Conservation (phyloP, 1,140 invertebrate genomes). For the Leptinotarsa texana region DNA sequence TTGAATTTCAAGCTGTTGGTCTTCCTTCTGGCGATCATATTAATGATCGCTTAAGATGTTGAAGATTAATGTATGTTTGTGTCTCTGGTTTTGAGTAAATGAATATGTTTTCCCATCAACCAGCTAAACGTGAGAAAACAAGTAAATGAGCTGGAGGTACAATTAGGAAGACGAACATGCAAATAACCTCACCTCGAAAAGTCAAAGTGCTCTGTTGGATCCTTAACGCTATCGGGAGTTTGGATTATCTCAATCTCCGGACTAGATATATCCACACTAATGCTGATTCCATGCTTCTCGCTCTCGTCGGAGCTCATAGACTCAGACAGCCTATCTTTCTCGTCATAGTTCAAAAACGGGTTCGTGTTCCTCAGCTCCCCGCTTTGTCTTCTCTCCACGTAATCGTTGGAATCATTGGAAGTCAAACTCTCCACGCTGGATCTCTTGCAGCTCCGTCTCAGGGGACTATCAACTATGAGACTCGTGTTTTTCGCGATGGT, state of each 20-base stretch:
- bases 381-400: constrained; percentile 36
- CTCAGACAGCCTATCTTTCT: constrained; percentile 38
- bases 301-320: constrained; percentile 46
- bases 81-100: too few species aligned
- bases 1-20: too few species aligned
- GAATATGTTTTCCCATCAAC: too few species aligned
- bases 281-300: constrained; percentile 58
- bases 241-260: constrained; percentile 67
- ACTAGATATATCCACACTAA: constrained; percentile 66
- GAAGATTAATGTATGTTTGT: too few species aligned
- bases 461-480: constrained; percentile 41
- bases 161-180: too few species aligned
- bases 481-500: constrained; percentile 85
- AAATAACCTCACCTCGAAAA: constrained; percentile 54
- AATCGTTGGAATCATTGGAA: constrained; percentile 49
- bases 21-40: too few species aligned
- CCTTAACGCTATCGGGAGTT: constrained; percentile 61
- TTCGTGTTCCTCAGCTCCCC: constrained; percentile 52
- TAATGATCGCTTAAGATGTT: too few species aligned
- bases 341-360: constrained; percentile 52
- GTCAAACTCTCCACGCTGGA: constrained; percentile 51
- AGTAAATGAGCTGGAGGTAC: too few species aligned
- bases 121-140: too few species aligned
- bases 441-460: constrained; percentile 47
- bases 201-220: constrained; percentile 56